Base-by-base conservation (phyloP, 1,140 invertebrate genomes). In the Paralvinella palmiformis region DNA sequence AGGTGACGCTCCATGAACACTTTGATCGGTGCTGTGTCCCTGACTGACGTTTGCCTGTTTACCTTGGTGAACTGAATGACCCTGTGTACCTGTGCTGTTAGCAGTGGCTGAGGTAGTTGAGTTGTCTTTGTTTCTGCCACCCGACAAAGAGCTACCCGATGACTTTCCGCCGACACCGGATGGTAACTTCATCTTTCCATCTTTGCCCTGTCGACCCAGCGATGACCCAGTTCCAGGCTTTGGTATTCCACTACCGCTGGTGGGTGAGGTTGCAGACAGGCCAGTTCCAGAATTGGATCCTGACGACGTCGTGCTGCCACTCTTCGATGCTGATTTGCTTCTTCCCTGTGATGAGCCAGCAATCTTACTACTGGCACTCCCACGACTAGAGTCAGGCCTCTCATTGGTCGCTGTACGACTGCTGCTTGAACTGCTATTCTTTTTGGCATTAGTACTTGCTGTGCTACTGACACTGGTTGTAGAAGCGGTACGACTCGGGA, bases 361-460 rank as follows among this genome's bases (percentile, higher is more conserved):
- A n/a, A n/a, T n/a, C n/a, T n/a, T n/a, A 52, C 48, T 29, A 10
- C 24, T 20, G 24, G 48, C 15, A 22, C 31, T 52, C 10, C 48
- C 48, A 7, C 24, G 24, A 52, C 48, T 29, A 6, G 48, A 52
- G 48, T 52, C 48, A 3, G 31, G 48, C n/a, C 48, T 13, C 10
- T 52, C 48, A 13, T 20, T 52, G 31, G 24, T 52, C n/a, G 24
- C 31, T 22, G 48, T 29, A 52, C 48, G n/a, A n/a, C 68, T n/a
- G n/a, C n/a, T n/a, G n/a, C n/a, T 72, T n/a, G n/a, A n/a, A n/a
- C n/a, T n/a, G n/a, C n/a, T 52, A 22, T 22, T 29, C 17, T 27
- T 22, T 10, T 52, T 22, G 48, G 24, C 24, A 22, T 52, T 52
- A 27, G 31, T 20, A 52, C 48, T n/a, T 15, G 48, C 6, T 3